These are phyloP conservation scores for Cotesia glomerata DNA, from an alignment of 1,140 invertebrate genomes.

Conservation along the genomic window DNA sequence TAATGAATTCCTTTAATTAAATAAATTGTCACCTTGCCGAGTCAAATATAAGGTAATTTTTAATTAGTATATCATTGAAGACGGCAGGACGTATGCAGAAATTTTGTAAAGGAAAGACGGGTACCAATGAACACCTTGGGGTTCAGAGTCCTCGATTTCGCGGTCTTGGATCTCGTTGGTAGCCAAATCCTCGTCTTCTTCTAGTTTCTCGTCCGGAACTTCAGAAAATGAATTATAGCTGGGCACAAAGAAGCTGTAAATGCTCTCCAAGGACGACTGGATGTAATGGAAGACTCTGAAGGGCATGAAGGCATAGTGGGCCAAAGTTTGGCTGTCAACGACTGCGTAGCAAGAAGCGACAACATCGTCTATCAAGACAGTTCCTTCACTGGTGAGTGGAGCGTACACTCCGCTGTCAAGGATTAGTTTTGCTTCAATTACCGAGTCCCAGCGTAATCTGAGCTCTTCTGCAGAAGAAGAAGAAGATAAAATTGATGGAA, in stretches of 20 bases:
- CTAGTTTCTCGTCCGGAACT: background rate
- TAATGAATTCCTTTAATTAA: too few relatives aligned
- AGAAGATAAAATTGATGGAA: conserved; percentile 49
- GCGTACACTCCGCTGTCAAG: conserved; percentile 81
- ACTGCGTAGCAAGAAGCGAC: conserved; percentile 94
- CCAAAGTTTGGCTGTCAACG: conserved; percentile 81
- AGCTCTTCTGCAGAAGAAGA: conserved; percentile 44
- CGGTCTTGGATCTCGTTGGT: conserved; percentile 24
- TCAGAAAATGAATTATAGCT: background rate
- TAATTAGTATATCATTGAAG: conserved; percentile 46
- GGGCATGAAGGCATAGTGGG: conserved; percentile 84
- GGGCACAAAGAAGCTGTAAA: conserved; percentile 49
- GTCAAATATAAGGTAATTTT: too few relatives aligned
- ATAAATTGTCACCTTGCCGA: too few relatives aligned
- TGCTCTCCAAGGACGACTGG: conserved; percentile 43
- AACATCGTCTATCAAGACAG: conserved; percentile 87
- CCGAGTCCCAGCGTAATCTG: conserved; percentile 64
- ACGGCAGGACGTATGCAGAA: conserved; percentile 73
- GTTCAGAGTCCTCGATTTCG: conserved; percentile 16
- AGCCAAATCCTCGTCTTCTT: background rate
- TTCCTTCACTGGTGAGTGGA: conserved; percentile 87
- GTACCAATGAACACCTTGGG: conserved; percentile 84
- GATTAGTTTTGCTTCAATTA: conserved; percentile 68
- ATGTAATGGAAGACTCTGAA: conserved; percentile 69
- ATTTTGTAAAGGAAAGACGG: conserved; percentile 78